Evolutionary conservation across 2,797 vertebrate species (phyloP).

Genomic region (Mus minutoides): DNA sequence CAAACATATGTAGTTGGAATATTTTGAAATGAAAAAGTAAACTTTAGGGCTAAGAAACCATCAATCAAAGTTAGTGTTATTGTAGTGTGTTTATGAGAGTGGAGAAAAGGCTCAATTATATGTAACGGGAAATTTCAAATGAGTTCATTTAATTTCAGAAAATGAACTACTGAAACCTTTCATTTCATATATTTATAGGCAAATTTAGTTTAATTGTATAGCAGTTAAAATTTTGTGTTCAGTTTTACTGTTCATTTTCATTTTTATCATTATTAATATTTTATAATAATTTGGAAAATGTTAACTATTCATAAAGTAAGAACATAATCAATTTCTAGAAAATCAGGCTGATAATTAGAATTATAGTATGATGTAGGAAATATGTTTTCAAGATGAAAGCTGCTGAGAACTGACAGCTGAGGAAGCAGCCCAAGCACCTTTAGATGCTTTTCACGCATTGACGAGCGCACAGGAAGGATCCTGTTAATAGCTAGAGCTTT

Average conservation of each 20-base stretch:
- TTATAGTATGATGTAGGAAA: conserved; percentile 43
- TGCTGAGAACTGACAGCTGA: conserved; percentile 9
- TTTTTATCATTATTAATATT: conserved; percentile 32
- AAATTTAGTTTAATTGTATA: conserved; percentile 24
- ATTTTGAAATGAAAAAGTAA: conserved; percentile 54
- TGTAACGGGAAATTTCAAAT: conserved; percentile 7
- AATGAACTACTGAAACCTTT: neutral
- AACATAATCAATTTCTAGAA: neutral
- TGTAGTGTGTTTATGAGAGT: conserved; percentile 5
- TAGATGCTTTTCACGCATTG: neutral
- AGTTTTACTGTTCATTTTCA: neutral
- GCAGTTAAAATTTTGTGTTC: conserved; percentile 46
- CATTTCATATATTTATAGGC: conserved; percentile 1
- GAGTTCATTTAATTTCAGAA: conserved; percentile 60
- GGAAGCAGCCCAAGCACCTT: neutral
- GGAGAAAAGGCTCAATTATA: neutral
- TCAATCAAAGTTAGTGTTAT: conserved; percentile 6
- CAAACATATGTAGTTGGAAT: neutral
- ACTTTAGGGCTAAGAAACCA: neutral
- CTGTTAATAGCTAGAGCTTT: neutral
- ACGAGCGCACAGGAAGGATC: neutral
- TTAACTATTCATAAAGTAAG: neutral
- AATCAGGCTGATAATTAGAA: conserved; percentile 29
- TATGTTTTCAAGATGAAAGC: neutral
- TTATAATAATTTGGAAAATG: conserved; percentile 30